A percentile compares a stretch with the other conserved stretches of the same genome.
phyloP scores from a whole-genome alignment of 1,140 invertebrate species.

The Hypothenemus hampei region DNA sequence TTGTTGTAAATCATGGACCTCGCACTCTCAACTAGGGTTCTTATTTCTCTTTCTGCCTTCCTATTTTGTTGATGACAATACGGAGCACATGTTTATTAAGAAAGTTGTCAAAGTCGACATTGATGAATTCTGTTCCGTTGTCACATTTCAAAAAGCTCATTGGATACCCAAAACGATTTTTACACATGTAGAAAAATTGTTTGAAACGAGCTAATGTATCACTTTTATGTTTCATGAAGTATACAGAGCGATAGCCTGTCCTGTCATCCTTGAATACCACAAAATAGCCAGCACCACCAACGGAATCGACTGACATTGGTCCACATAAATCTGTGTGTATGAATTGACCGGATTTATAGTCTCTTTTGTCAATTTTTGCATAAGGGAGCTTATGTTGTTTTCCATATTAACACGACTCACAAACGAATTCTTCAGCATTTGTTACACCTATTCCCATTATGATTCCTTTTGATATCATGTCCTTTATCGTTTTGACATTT shows the following conservation, averaged over 20 bases:
- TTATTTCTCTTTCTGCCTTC: conserved; percentile 41
- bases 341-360: too few relatives aligned
- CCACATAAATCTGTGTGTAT: neutral
- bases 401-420: too few relatives aligned
- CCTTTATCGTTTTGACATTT: too few relatives aligned
- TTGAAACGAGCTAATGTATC: conserved; percentile 41
- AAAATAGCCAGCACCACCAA: neutral
- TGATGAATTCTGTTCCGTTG: conserved; percentile 44
- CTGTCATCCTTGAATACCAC: neutral
- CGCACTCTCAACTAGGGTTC: conserved; percentile 42
- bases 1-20: conserved; percentile 39
- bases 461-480: too few relatives aligned
- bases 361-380: too few relatives aligned
- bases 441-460: too few relatives aligned
- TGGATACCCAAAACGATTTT: conserved; percentile 36
- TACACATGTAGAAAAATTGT: conserved; percentile 34
- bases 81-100: conserved; percentile 20
- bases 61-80: conserved; percentile 46
- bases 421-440: too few relatives aligned
- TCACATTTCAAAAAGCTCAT: conserved; percentile 40
- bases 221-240: conserved; percentile 45
- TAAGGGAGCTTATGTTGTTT: too few relatives aligned
- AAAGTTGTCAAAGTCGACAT: conserved; percentile 28
- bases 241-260: conserved; percentile 33
- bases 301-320: neutral